Evolutionary conservation across 2,113 vertebrate species (phyloP).

Genomic region (Trinectes maculatus): DNA sequence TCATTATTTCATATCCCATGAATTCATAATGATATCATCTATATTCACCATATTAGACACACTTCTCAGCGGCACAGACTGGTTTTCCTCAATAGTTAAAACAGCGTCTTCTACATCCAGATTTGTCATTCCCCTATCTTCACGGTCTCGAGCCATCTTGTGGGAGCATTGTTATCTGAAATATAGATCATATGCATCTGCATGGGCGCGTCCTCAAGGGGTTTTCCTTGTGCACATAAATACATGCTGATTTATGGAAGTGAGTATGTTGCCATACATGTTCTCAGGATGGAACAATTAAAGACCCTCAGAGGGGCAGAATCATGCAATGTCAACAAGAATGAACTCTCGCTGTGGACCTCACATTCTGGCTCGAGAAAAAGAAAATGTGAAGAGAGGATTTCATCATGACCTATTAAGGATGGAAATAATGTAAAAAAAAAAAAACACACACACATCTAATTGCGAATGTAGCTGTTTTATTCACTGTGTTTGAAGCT

Average conservation of each 20-base stretch:
- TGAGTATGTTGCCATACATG: conserved; percentile 7
- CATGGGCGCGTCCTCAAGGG: conserved; percentile 5
- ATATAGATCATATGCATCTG: conserved; percentile 40
- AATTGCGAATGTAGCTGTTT: conserved; percentile 35
- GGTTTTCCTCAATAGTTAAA: conserved; percentile 42
- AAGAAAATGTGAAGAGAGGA: conserved; percentile 3
- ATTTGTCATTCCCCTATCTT: conserved; percentile 56
- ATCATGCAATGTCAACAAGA: conserved; percentile 55
- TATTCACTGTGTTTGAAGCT: conserved; percentile 21
- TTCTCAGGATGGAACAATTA: conserved; percentile 56
- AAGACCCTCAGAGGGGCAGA: conserved; percentile 42
- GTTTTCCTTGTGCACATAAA: conserved; percentile 4
- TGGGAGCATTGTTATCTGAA: conserved; percentile 36
- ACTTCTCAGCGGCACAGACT: conserved; percentile 56
- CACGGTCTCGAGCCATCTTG: conserved; percentile 40
- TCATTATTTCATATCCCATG: conserved; percentile 66
- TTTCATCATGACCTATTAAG: conserved; percentile 32
- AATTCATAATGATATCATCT: conserved; percentile 65
- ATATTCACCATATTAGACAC: conserved; percentile 66
- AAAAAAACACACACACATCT: conserved; percentile 15
- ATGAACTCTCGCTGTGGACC: conserved; percentile 49
- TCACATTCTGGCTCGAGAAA: conserved; percentile 36
- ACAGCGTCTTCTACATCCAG: conserved; percentile 58
- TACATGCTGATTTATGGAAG: conserved; percentile 33
- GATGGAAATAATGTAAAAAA: conserved; percentile 26